phyloP scores from a whole-genome alignment of 2,888 invertebrate species.

The Galerucella nymphaeae region DNA sequence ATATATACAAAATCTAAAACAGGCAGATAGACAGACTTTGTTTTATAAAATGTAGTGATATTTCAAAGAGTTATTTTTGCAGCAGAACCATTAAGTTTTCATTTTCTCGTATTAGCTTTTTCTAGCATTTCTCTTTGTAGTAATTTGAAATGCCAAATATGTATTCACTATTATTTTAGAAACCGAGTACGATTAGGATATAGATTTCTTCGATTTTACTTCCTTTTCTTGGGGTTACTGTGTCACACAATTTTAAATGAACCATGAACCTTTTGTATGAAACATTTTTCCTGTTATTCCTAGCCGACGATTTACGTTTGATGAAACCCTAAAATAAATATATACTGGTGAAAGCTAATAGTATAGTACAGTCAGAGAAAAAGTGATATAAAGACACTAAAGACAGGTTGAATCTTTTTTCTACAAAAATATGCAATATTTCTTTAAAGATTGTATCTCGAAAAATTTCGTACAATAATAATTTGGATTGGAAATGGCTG shows the following conservation, averaged over 20 bases:
- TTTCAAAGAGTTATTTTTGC: background rate
- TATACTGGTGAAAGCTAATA: too few species aligned
- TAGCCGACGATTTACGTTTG: background rate
- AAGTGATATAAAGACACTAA: too few species aligned
- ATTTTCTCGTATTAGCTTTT: constrained; percentile 3
- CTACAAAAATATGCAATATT: too few species aligned
- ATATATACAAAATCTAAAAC: too few species aligned
- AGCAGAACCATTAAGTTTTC: background rate
- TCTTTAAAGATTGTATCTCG: too few species aligned
- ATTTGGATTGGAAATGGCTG: too few species aligned
- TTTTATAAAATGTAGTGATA: background rate
- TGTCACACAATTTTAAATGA: background rate
- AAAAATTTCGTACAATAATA: too few species aligned
- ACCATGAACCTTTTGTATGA: background rate
- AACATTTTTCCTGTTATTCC: background rate
- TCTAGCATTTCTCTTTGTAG: background rate
- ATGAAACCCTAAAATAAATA: too few species aligned
- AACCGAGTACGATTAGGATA: background rate
- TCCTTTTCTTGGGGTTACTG: constrained; percentile 6
- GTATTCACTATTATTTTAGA: constrained; percentile 4
- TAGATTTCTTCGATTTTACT: constrained; percentile 7
- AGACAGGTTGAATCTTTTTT: too few species aligned
- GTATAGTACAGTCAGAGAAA: too few species aligned
- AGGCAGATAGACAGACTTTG: too few species aligned
- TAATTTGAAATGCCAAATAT: constrained; percentile 12